Base-by-base conservation (phyloP, 1,140 invertebrate genomes). In the Eulimnadia texana region DNA sequence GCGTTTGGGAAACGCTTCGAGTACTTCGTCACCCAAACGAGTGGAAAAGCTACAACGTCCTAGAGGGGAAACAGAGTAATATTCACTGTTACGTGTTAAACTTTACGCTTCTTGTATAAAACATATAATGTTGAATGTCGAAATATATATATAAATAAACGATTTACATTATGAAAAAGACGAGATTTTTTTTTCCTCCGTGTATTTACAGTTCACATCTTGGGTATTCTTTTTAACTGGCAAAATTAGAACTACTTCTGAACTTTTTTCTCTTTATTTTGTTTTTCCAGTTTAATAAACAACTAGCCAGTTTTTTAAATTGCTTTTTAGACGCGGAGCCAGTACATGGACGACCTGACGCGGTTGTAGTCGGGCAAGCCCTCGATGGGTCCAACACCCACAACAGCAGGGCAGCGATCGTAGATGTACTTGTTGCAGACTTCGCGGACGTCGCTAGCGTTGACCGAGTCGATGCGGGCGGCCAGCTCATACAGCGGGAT, bases 401-500 rank as follows among this genome's bases (percentile, higher is more conserved):
- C 92, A 2, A 97, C 79, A 6, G 84, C 92, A 22, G 93, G 93
- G 75, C 92, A 96, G 65, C 84, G 83, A 76, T 98, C 91, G 72
- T 91, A 98, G 68, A 98, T 82, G 72, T 97, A 98, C 72, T 93
- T 92, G 76, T 84, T 90, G 71, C 86, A 88, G 9, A 92, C 88
- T 69, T 93, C 84, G 58, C 84, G 82, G 24, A 99, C 81, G 69
- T 86, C 85, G 64, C 85, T 77, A 2, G 88, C 85, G 63, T 82
- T 83, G 9, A 98, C 84, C 64, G 83, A 79, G 67, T 95, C 84
- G 74, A 99, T 98, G 68, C 96, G 84, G 54, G 88, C 85, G 73
- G 97, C 93, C 63, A 99, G 76, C 76, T 99, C 97, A 69, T 91
- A 85, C 56, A 95, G 76, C 10, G 95, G 93, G 67, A 99, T 88